Conservation (phyloP, 2,888 invertebrate genomes). For the Clunio marinus region DNA sequence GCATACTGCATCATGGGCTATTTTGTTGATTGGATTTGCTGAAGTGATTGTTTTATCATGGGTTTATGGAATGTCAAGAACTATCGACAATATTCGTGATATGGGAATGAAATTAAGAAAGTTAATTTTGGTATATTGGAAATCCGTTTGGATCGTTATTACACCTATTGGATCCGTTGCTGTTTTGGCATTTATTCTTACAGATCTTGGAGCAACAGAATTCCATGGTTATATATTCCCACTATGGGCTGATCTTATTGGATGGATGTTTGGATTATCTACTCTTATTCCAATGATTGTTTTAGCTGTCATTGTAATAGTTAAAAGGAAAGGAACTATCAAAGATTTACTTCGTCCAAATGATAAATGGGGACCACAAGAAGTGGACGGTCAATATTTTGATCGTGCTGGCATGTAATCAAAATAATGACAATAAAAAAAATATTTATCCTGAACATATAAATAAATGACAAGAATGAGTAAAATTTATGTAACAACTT, state of each 20-base stretch:
- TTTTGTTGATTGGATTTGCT: slow-evolving; percentile 64
- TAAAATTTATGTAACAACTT: too few species aligned
- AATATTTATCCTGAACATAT: too few species aligned
- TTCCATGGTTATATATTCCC: slow-evolving; percentile 64
- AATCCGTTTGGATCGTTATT: slow-evolving; percentile 64
- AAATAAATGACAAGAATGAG: too few species aligned
- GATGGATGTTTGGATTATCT: slow-evolving; percentile 66
- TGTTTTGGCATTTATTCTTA: slow-evolving; percentile 68
- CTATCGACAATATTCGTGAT: slow-evolving; percentile 56
- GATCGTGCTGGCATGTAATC: neutral
- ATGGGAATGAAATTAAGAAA: slow-evolving; percentile 65
- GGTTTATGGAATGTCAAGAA: slow-evolving; percentile 63
- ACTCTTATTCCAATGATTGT: slow-evolving; percentile 61
- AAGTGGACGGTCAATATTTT: neutral
- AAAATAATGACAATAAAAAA: too few species aligned
- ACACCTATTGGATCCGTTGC: slow-evolving; percentile 64
- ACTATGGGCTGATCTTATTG: slow-evolving; percentile 63
- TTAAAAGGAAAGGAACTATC: neutral
- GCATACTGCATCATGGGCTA: slow-evolving; percentile 74
- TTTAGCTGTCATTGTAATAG: neutral
- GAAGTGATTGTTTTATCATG: slow-evolving; percentile 64
- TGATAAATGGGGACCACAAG: slow-evolving; percentile 53
- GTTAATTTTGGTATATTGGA: slow-evolving; percentile 64
- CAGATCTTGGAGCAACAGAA: slow-evolving; percentile 59
- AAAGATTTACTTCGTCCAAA: slow-evolving; percentile 53